phyloP scores from a whole-genome alignment of 2,888 invertebrate genomes.

The Neocrepidodera transversa region DNA sequence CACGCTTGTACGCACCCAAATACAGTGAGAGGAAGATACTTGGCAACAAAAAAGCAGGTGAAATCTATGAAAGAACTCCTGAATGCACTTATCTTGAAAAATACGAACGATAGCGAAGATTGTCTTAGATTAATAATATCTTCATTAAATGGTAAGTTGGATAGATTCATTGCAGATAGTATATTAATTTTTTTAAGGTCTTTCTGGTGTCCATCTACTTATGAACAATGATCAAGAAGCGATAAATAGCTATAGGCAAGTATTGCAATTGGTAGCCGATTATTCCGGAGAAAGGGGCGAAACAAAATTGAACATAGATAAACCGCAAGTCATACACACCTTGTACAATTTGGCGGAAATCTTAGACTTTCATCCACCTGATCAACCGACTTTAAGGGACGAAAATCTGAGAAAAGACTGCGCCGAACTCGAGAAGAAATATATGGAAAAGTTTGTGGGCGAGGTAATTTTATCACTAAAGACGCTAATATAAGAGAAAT shows the following conservation, averaged over 20 bases:
- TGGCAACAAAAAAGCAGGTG: slow-evolving; percentile 63
- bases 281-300: slow-evolving; percentile 58
- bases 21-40: slow-evolving; percentile 64
- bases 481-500: not conserved
- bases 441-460: slow-evolving; percentile 61
- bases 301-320: slow-evolving; percentile 65
- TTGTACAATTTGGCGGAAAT: slow-evolving; percentile 70
- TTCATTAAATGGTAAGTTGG: slow-evolving; percentile 67
- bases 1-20: slow-evolving; percentile 78
- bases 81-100: slow-evolving; percentile 69
- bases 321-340: slow-evolving; percentile 71
- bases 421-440: slow-evolving; percentile 65
- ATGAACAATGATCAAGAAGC: slow-evolving; percentile 63
- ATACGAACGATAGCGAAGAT: slow-evolving; percentile 68
- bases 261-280: slow-evolving; percentile 62
- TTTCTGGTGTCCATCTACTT: slow-evolving; percentile 71
- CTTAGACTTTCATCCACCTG: slow-evolving; percentile 54
- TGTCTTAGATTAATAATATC: slow-evolving; percentile 68
- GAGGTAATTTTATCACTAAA: slow-evolving; percentile 42
- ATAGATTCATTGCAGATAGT: not conserved
- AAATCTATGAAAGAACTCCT: slow-evolving; percentile 71
- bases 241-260: slow-evolving; percentile 67
- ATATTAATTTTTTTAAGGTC: slow-evolving; percentile 55
- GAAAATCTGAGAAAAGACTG: slow-evolving; percentile 61
- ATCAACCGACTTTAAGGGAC: slow-evolving; percentile 64